phyloP scores from a whole-genome alignment of 1,140 invertebrate species.

The Heliconius hermathena region DNA sequence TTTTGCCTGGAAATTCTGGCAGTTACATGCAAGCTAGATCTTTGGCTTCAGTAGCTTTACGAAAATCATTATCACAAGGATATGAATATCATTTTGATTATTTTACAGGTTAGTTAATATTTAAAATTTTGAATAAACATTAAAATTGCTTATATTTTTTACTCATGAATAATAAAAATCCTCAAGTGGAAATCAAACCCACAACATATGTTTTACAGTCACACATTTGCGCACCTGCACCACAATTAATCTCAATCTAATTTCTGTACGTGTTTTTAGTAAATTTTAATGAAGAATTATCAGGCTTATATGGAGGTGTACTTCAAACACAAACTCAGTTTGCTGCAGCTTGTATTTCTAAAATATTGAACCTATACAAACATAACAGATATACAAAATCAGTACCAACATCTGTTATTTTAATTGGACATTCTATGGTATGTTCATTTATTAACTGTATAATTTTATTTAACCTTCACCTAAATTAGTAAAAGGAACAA shows the following conservation, averaged over 20 bases:
- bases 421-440: constrained; percentile 97
- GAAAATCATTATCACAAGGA: constrained; percentile 84
- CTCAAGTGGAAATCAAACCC: no score
- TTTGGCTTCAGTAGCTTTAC: constrained; percentile 92
- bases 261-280: constrained; percentile 68
- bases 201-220: no score
- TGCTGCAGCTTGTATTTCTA: constrained; percentile 87
- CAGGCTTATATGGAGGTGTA: constrained; percentile 89
- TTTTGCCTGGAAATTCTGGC: constrained; percentile 95
- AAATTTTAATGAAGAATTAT: constrained; percentile 91
- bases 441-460: constrained; percentile 44
- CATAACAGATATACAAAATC: constrained; percentile 67
- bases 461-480: no score
- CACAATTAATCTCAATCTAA: background rate
- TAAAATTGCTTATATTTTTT: no score
- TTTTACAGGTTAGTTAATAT: constrained; percentile 84
- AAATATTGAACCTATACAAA: constrained; percentile 89
- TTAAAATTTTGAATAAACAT: no score
- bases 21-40: constrained; percentile 93
- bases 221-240: no score
- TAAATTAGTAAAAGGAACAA: no score
- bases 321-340: constrained; percentile 90
- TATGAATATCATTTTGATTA: constrained; percentile 90
- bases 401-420: constrained; percentile 85
- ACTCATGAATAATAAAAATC: background rate